These are phyloP conservation scores for Dryobates pubescens DNA, from an alignment of 2,797 vertebrate species.

Conservation along the genomic window DNA sequence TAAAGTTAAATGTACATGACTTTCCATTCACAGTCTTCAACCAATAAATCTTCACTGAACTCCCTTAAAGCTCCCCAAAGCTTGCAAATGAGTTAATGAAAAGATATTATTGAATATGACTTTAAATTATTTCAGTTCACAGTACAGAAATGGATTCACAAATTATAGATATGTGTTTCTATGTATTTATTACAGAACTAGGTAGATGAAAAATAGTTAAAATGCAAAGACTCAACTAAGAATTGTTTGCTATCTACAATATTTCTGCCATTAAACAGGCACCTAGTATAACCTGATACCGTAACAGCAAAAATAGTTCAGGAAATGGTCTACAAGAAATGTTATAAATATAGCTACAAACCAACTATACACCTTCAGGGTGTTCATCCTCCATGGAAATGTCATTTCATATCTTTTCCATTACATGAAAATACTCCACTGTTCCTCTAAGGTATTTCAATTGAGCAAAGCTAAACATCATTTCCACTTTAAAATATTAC, in stretches of 20 bases:
- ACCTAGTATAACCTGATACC: not conserved
- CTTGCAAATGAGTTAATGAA: not conserved
- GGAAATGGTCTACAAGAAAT: not conserved
- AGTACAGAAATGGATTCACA: not conserved
- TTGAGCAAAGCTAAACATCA: not conserved
- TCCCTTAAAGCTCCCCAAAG: not conserved
- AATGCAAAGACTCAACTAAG: not conserved
- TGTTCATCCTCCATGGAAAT: slow-evolving; percentile 10
- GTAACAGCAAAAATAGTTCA: not conserved
- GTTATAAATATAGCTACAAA: not conserved
- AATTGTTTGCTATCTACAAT: not conserved
- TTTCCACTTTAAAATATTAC: not conserved
- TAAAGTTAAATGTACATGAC: not conserved
- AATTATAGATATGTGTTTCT: not conserved
- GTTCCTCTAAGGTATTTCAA: slow-evolving; percentile 21
- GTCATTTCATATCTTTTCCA: slow-evolving; percentile 15
- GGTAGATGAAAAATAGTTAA: not conserved
- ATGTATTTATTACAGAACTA: not conserved
- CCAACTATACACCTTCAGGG: not conserved
- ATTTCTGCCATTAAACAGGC: not conserved
- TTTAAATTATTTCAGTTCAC: not conserved
- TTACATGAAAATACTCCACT: slow-evolving; percentile 12
- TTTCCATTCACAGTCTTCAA: not conserved
- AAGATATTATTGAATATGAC: not conserved
- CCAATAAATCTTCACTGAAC: not conserved